phyloP scores from a whole-genome alignment of 1,140 invertebrate genomes.

The Stegodyphus dumicola region DNA sequence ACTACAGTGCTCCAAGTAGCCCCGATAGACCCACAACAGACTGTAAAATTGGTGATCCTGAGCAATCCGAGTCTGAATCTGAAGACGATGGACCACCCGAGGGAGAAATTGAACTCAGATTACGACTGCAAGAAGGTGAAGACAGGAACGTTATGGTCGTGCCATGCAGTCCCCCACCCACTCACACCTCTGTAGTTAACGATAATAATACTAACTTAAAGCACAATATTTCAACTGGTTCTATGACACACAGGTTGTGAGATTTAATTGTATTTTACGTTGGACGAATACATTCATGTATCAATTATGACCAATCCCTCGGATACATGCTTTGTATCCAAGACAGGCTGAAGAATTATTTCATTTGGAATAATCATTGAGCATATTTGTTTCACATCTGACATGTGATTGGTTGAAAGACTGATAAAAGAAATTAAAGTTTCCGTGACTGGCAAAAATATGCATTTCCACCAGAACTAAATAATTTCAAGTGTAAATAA shows the following conservation, averaged over 20 bases:
- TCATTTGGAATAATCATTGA: too few relatives aligned
- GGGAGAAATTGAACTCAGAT: constrained; percentile 27
- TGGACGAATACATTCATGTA: too few relatives aligned
- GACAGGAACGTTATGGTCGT: constrained; percentile 57
- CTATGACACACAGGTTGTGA: constrained; percentile 35
- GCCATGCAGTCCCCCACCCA: constrained; percentile 5
- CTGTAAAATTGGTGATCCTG: neutral
- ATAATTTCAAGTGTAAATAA: too few relatives aligned
- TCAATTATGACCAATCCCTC: too few relatives aligned
- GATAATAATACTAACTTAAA: constrained; percentile 10
- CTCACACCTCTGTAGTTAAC: neutral
- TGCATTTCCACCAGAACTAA: too few relatives aligned
- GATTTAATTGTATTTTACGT: neutral
- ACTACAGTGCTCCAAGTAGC: constrained; percentile 54
- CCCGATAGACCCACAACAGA: constrained; percentile 12
- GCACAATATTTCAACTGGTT: constrained; percentile 7
- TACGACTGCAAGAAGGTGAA: constrained; percentile 48
- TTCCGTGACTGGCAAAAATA: too few relatives aligned
- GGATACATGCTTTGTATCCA: too few relatives aligned
- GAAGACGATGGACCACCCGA: constrained; percentile 11
- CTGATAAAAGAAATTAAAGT: too few relatives aligned
- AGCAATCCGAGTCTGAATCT: constrained; percentile 10
- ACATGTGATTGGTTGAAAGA: too few relatives aligned
- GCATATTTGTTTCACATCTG: too few relatives aligned
- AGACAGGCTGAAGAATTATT: too few relatives aligned